Evolutionary conservation across 2,888 invertebrate genomes (phyloP).

Genomic region (Polia nebulosa): DNA sequence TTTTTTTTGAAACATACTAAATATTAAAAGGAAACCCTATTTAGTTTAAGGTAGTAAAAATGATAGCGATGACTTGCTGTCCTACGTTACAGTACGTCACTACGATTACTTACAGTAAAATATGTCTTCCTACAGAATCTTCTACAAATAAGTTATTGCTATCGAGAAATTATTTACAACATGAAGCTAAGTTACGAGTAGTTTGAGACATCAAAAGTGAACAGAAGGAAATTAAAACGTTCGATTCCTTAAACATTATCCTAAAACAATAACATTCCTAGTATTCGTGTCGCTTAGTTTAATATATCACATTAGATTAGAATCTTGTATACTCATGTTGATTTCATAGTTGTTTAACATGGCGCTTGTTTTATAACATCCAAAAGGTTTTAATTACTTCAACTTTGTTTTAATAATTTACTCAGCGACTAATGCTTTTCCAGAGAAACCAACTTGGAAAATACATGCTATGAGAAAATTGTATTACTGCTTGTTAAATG

Average conservation of each 20-base stretch:
- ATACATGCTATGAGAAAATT: conserved; percentile 1
- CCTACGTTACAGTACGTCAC: conserved; percentile 56
- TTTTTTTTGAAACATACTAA: conserved; percentile 38
- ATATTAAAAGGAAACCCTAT: conserved; percentile 42
- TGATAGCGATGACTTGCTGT: conserved; percentile 51
- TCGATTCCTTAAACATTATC: conserved; percentile 64
- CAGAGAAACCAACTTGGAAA: not conserved
- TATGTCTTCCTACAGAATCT: conserved; percentile 72
- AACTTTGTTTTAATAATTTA: conserved; percentile 12
- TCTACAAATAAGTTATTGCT: conserved; percentile 84
- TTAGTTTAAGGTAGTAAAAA: conserved; percentile 36
- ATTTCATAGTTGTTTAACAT: conserved; percentile 63
- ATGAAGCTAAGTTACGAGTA: conserved; percentile 72
- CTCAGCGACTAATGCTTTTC: conserved; percentile 15
- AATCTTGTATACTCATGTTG: conserved; percentile 84
- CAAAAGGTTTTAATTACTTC: conserved; percentile 30
- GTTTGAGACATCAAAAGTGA: conserved; percentile 82
- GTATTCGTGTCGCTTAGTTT: conserved; percentile 78
- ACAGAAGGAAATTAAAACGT: conserved; percentile 75
- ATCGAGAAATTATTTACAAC: conserved; percentile 81
- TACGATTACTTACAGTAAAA: conserved; percentile 68
- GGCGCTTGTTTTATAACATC: conserved; percentile 36
- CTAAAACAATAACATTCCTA: conserved; percentile 77
- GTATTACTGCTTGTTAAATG: conserved; percentile 6
- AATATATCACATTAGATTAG: conserved; percentile 90